Conservation (phyloP, 2,113 vertebrate genomes). For the Neodon shergylaensis region DNA sequence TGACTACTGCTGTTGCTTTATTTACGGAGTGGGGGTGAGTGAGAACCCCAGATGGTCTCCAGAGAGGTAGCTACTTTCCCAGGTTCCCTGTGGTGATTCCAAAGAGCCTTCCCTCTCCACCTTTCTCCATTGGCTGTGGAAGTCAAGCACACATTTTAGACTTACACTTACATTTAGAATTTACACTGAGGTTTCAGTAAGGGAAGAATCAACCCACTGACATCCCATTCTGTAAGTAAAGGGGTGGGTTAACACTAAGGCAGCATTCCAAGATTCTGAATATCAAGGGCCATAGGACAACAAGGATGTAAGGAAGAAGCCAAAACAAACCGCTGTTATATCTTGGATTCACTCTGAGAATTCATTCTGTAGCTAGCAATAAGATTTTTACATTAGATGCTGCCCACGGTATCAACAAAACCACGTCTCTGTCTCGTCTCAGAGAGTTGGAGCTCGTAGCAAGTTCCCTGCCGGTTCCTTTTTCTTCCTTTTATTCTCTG, state of each 20-base stretch:
- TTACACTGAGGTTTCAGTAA: not conserved
- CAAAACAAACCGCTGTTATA: not conserved
- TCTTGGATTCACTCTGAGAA: constrained; percentile 13
- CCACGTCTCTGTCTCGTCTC: not conserved
- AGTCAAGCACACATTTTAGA: not conserved
- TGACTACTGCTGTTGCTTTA: not conserved
- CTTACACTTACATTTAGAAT: no score
- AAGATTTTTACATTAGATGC: constrained; percentile 12
- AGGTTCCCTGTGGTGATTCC: not conserved
- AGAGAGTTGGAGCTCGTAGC: not conserved
- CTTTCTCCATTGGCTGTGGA: not conserved
- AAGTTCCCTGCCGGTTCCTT: not conserved
- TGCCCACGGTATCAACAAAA: not conserved
- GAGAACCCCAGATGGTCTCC: not conserved
- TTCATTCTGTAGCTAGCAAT: not conserved
- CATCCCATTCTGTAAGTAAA: constrained; percentile 6
- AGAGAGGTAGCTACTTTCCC: not conserved
- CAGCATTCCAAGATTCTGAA: not conserved
- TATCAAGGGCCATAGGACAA: not conserved
- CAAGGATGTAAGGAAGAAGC: not conserved
- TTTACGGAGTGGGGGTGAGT: constrained; percentile 6
- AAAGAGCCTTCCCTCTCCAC: not conserved
- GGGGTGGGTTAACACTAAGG: not conserved
- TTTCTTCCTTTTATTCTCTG: constrained; percentile 32
- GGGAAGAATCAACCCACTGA: not conserved